Evolutionary conservation across 2,113 vertebrate species (phyloP).

Genomic region (Ornithorhynchus anatinus): DNA sequence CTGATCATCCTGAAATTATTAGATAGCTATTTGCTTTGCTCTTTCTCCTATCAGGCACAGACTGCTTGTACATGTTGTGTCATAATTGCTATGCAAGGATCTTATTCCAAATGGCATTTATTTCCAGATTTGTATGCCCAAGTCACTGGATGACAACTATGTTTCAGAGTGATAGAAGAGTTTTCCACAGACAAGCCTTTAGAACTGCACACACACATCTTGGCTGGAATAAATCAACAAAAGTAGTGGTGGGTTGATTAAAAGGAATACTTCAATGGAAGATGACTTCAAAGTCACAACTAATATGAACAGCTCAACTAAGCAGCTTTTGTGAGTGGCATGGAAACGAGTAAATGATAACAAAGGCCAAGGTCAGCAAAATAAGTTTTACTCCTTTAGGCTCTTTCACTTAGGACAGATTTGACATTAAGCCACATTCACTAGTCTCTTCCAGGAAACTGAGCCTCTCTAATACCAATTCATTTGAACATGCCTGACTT

Average conservation of each 20-base stretch:
- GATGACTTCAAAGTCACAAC: constrained; percentile 65
- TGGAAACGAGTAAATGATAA: constrained; percentile 41
- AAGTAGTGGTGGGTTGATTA: constrained; percentile 56
- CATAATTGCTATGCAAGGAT: constrained; percentile 46
- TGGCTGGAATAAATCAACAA: constrained; percentile 55
- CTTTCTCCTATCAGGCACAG: constrained; percentile 58
- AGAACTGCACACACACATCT: constrained; percentile 51
- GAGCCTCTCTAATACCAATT: constrained; percentile 38
- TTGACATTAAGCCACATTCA: constrained; percentile 29
- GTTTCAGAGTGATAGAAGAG: constrained; percentile 53
- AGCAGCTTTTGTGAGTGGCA: constrained; percentile 13
- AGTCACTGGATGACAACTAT: constrained; percentile 41
- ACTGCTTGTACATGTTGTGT: constrained; percentile 55
- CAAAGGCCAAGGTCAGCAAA: constrained; percentile 48
- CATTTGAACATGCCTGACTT: neutral
- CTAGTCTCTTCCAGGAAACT: neutral
- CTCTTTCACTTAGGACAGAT: constrained; percentile 32
- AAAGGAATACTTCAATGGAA: constrained; percentile 63
- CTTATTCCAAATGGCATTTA: constrained; percentile 43
- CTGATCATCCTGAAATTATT: constrained; percentile 69
- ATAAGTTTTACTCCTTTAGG: neutral
- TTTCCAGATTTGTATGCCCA: constrained; percentile 50
- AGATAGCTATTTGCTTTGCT: constrained; percentile 69
- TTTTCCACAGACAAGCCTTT: constrained; percentile 49
- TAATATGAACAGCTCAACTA: constrained; percentile 31